Conservation (phyloP, 2,888 invertebrate genomes). For the Celastrina argiolus region DNA sequence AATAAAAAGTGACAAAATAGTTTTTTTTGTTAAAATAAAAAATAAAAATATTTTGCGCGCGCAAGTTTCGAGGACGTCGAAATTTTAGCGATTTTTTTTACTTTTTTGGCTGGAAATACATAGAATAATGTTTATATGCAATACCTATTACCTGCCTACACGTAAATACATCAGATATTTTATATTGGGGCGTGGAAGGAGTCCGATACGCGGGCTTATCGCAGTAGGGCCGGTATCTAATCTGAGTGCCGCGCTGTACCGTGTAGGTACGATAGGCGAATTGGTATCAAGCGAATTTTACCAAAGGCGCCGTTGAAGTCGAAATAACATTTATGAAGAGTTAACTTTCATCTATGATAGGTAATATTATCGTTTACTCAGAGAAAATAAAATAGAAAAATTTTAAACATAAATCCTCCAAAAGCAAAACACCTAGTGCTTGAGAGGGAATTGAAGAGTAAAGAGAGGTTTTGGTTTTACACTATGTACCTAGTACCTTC, state of each 20-base stretch:
- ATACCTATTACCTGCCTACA: too few species aligned
- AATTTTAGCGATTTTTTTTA: neutral
- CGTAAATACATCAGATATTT: constrained; percentile 18
- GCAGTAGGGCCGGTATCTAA: constrained; percentile 69
- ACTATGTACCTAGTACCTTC: too few species aligned
- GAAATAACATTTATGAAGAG: neutral
- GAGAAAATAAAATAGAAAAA: too few species aligned
- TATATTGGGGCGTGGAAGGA: constrained; percentile 44
- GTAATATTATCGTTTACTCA: too few species aligned
- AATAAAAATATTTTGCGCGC: neutral
- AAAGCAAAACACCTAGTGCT: too few species aligned
- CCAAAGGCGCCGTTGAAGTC: neutral
- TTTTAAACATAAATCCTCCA: too few species aligned
- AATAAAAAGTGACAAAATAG: constrained; percentile 4
- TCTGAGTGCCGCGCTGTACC: constrained; percentile 60
- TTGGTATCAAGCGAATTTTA: constrained; percentile 6
- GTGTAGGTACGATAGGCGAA: constrained; percentile 45
- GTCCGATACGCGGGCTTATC: constrained; percentile 62
- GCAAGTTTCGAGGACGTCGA: neutral
- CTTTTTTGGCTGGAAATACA: neutral
- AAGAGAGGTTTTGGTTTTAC: too few species aligned
- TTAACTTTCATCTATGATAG: too few species aligned
- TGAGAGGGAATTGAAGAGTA: too few species aligned
- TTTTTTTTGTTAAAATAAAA: neutral
- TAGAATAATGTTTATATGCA: neutral